Evolutionary conservation across 2,113 vertebrate genomes (phyloP), one percentile per base, ranked within the genome.

Genomic region (Caranx ignobilis): DNA sequence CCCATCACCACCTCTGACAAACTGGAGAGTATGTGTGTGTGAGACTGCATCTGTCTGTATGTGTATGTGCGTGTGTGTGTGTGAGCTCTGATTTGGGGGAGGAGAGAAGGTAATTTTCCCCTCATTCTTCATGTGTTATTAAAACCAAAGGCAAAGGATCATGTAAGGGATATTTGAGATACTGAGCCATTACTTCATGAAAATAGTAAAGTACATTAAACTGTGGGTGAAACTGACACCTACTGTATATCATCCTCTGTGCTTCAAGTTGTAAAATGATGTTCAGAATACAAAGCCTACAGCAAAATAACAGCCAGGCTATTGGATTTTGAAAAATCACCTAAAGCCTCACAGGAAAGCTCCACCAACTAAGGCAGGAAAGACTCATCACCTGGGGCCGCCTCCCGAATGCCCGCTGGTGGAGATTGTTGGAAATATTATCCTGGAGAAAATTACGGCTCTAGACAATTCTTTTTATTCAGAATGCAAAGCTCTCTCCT

Each of bases 391-490:
- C 81, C 63, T 41, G 19, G 35, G 75, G 78, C 76, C 71, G 78
- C 76, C 73, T 83, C 59, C 16, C 54, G 64, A 70, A 68, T 77
- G 78, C 64, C 54, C 61, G 57, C 82, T 78, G 80, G 76, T 47
- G 71, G 72, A 72, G 77, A 86, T 82, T 79, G 90, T 79, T 4
- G 69, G 55, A 88, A 88, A 75, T 72, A 83, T 74, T 90, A 86
- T 87, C 64, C 83, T 18, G 68, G 47, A 78, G 74, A 81, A 85
- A 88, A 84, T 77, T 83, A 82, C 71, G 90, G 65, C 77, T 45
- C 76, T 76, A 75, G 85, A 87, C 75, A 39, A 82, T 89, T 82
- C 82, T 39, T 65, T 90, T 86, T 64, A 86, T 86, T 87, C 67
- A 57, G 37, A 88, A 80, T 75, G 72, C 61, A 72, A 86, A 87